phyloP scores from a whole-genome alignment of 1,140 invertebrate genomes.

The Hesperophylax magnus region DNA sequence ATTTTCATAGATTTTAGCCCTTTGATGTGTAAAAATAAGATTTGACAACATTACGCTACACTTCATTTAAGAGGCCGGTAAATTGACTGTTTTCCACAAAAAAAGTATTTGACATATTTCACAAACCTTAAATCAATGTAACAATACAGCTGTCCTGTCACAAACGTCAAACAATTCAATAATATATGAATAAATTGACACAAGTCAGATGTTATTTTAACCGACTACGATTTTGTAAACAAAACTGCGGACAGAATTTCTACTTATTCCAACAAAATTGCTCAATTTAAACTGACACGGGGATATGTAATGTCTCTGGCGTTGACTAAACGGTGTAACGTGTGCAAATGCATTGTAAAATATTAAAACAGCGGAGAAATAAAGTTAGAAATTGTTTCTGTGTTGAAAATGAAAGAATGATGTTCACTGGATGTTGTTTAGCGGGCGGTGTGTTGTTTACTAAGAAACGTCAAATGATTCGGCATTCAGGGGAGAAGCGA shows the following conservation, averaged over 20 bases:
- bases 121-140: neutral
- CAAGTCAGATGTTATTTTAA: neutral
- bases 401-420: neutral
- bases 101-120: too few species aligned
- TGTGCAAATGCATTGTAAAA: slow-evolving; percentile 30
- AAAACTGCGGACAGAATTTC: slow-evolving; percentile 37
- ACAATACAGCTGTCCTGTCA: neutral
- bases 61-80: too few species aligned
- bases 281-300: slow-evolving; percentile 19
- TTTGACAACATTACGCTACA: too few species aligned
- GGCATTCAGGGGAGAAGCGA: neutral
- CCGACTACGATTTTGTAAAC: slow-evolving; percentile 24
- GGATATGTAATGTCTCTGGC: neutral
- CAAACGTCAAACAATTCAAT: neutral
- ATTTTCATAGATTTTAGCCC: too few species aligned
- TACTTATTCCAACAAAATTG: neutral
- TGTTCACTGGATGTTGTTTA: neutral
- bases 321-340: neutral
- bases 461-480: slow-evolving; percentile 41
- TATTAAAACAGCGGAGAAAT: neutral
- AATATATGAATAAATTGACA: neutral
- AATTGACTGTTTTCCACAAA: too few species aligned
- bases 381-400: neutral
- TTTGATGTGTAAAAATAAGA: too few species aligned
- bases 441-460: slow-evolving; percentile 23